phyloP scores from a whole-genome alignment of 2,797 vertebrate species.

The Amphiprion clarkii region DNA sequence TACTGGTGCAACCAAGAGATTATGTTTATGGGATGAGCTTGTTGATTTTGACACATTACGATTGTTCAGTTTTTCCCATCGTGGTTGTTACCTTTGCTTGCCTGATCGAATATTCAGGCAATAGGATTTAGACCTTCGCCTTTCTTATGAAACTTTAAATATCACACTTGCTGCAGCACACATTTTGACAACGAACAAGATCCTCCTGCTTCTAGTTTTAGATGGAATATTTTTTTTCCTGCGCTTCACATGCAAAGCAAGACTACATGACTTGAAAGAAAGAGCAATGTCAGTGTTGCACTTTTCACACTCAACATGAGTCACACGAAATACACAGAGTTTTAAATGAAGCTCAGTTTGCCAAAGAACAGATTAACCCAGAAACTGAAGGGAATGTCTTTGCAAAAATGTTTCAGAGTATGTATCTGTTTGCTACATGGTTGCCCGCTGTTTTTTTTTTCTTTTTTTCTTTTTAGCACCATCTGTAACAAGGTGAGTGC shows the following conservation, averaged over 20 bases:
- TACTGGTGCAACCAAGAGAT: constrained; percentile 54
- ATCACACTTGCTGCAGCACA: constrained; percentile 29
- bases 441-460: background rate
- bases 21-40: constrained; percentile 52
- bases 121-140: constrained; percentile 28
- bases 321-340: constrained; percentile 9
- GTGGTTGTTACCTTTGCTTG: constrained; percentile 58
- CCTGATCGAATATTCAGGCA: constrained; percentile 62
- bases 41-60: constrained; percentile 62
- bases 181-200: constrained; percentile 56
- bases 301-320: constrained; percentile 19
- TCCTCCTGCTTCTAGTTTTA: constrained; percentile 19
- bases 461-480: background rate
- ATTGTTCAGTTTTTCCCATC: constrained; percentile 50
- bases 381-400: constrained; percentile 24
- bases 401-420: constrained; percentile 13
- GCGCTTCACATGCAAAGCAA: constrained; percentile 41
- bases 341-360: constrained; percentile 32
- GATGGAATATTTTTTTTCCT: constrained; percentile 9
- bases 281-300: constrained; percentile 25
- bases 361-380: constrained; percentile 31
- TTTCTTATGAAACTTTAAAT: constrained; percentile 65
- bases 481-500: background rate
- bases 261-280: constrained; percentile 36
- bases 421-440: background rate